Evolutionary conservation across 1,140 invertebrate genomes (phyloP), one percentile per base, ranked within the genome.

Genomic region (Helicoverpa armigera): DNA sequence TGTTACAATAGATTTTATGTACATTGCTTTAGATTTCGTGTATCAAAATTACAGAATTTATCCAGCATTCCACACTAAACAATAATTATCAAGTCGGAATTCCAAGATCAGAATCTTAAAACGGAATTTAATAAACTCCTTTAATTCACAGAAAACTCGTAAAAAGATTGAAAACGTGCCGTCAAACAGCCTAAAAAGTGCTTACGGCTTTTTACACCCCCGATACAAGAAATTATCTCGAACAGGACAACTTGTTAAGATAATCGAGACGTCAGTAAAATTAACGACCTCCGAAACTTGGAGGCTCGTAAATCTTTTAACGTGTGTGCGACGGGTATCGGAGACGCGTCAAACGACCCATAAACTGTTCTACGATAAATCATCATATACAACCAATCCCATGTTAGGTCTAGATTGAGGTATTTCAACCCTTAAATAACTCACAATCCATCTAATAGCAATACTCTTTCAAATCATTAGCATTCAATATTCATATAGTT

Each of bases 231-330:
- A 58, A 79, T 70, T 72, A 60, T 73, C 54, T 60, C 16, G 50
- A 35, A 70, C 67, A 79, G 10, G 78, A 63, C 48, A 80, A 73
- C 67, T 80, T 80, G 78, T 80, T 72, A 73, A 80, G 78, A 80
- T 80, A 72, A 80, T 80, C 78, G 75, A 63, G 14, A 51, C 60
- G 56, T 72, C 78, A 60, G 78, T 72, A 73, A 80, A 80, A 80
- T 80, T 80, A 80, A 80, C 78, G 78, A 80, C 69, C 48, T 50
- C 54, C 43, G 11, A 63, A 80, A 80, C 78, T 80, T 73, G 56
- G 18, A 18, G 16, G 13, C 53, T 80, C 78, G 78, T 80, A 80
- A 80, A 80, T 80, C 78, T 80, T 79, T 80, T 72, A 80, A 58
- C 58, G 78, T 80, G 75, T 61, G 29, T 14, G 23, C 60, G 75